Base-by-base conservation (phyloP, 2,888 invertebrate genomes). In the Myathropa florea region DNA sequence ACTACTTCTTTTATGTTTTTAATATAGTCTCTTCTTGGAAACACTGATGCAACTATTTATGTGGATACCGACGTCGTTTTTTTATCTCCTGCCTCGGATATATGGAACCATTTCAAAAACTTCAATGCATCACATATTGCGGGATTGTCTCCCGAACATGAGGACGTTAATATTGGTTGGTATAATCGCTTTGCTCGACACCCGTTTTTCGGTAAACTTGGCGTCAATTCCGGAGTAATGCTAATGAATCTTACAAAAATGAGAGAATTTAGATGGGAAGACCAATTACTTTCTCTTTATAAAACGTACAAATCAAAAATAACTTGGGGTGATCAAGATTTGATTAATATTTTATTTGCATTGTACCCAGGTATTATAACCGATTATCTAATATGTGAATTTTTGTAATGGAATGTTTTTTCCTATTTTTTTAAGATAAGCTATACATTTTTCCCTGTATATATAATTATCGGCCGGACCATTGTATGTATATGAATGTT, bases 311-410 rank as follows among this genome's bases (percentile, higher is more conserved):
- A 96, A 91, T 92, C 96, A 14, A 95, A 96, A 90, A 97, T 98
- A 84, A 97, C 97, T 0, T 99, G 98, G 97, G 98, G 98, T n/a
- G 99, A 99, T 93, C 98, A 99, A 93, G 98, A 98, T 93, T 95
- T 97, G 84, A 96, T 97, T 87, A 97, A 97, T 91, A 97, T 97
- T 88, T 95, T 97, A 88, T 97, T 97, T 91, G 95, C 96, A 91
- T 95, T 94, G 91, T 95, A 96, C 93, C 96, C 97, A 89, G 96
- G 96, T 89, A 95, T 18, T 2, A 9, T 10, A 21, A 23, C 9
- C 9, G 1, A 4, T n/a, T 30, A 6, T 4, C 18, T 46, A 28
- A 53, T n/a, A 55, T 63, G 28, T 28, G n/a, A 53, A 23, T 2
- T 28, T 61, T 73, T 70, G 3, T 53, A 23, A 14, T 53, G 24